Evolutionary conservation across 2,888 invertebrate species (phyloP), one percentile per base, ranked within the genome.

Genomic region (Volucella inflata): DNA sequence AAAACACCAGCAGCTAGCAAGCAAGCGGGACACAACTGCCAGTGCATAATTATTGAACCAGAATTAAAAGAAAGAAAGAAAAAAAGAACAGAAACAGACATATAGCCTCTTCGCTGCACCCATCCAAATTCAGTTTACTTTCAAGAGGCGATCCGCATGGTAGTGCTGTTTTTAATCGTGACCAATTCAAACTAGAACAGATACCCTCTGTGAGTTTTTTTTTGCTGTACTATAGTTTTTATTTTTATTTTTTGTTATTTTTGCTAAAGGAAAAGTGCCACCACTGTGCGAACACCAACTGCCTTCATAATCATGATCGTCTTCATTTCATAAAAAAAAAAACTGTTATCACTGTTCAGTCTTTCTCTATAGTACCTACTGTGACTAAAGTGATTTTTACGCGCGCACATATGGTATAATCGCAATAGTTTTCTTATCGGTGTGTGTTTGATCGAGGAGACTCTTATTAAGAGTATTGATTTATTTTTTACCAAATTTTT

Each of bases 271-370:
- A 46, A 79, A 71, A 76, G 64, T 70, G 16, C 64, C 51, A 71
- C 50, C 48, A 59, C n/a, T 46, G 21, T n/a, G 53, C 30, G 53
- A 65, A 30, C 48, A 75, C 17, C 30, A 46, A 70, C 44, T 67
- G 62, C 60, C 70, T 65, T 55, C 59, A 65, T 60, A 67, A 67
- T 70, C 72, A 65, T 60, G 71, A 71, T 74, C 72, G 21, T 70
- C 70, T 79, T 79, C 60, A 75, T 75, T 71, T 65, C 59, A 67
- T 71, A 48, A 11, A 48, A 48, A 48, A 10, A 11, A 48, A 57
- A 84, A 84, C 84, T 84, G 84, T 84, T 84, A 84, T 80, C 80
- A 84, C 74, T 70, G 6, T 6, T 4, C 30, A 30, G 30, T 30
- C 79, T 53, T 62, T 72, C 71, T 71, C 62, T 76, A n/a, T n/a